Evolutionary conservation across 2,113 vertebrate genomes (phyloP).

Genomic region (Tyrannus savana): DNA sequence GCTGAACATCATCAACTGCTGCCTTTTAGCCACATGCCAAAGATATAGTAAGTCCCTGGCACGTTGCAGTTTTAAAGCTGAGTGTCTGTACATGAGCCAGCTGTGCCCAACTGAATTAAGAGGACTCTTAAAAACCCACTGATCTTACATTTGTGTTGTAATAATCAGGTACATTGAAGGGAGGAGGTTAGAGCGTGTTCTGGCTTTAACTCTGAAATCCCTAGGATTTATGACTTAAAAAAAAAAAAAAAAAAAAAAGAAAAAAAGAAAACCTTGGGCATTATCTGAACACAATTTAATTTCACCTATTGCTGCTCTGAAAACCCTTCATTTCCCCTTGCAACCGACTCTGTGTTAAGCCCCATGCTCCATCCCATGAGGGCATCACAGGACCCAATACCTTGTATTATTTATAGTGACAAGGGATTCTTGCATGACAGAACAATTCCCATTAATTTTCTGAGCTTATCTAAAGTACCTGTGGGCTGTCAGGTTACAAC

Average conservation of each 20-base stretch:
- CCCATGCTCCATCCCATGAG: background rate
- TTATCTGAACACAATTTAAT: conserved; percentile 59
- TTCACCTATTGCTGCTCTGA: background rate
- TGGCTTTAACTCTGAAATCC: conserved; percentile 44
- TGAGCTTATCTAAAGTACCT: background rate
- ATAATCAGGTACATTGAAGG: background rate
- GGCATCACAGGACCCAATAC: background rate
- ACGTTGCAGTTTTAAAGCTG: background rate
- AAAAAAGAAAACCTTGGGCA: background rate
- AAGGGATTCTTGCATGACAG: background rate
- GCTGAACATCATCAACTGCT: background rate
- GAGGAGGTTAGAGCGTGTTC: background rate
- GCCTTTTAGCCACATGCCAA: background rate
- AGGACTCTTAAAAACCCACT: background rate
- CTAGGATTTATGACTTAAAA: conserved; percentile 44
- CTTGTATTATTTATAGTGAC: background rate
- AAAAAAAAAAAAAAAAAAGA: background rate
- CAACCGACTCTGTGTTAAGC: background rate
- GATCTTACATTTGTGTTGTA: background rate
- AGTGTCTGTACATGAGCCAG: background rate
- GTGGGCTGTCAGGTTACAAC: conserved; percentile 17
- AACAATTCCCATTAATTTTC: background rate
- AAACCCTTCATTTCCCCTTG: conserved; percentile 56
- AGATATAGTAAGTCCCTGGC: background rate
- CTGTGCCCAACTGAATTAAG: background rate